Evolutionary conservation across 2,888 invertebrate species (phyloP).

Genomic region (Eilema caniola): DNA sequence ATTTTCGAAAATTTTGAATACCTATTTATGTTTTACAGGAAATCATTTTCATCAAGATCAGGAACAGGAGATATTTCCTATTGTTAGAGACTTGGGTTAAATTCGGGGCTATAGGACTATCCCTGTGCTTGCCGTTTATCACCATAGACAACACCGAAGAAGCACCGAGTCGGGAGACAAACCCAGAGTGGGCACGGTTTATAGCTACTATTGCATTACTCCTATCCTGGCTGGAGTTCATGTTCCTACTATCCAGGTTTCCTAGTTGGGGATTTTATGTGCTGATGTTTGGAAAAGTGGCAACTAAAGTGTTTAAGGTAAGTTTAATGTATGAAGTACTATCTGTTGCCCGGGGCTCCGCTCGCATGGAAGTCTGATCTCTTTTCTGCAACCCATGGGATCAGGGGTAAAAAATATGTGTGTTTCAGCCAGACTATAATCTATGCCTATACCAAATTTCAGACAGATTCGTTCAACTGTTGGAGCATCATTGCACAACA

Average conservation of each 20-base stretch:
- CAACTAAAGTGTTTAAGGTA: slow-evolving; percentile 84
- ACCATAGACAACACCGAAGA: slow-evolving; percentile 41
- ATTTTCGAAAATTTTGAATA: not conserved
- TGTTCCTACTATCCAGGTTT: slow-evolving; percentile 84
- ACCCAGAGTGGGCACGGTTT: slow-evolving; percentile 70
- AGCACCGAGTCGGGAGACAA: slow-evolving; percentile 30
- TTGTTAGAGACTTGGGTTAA: slow-evolving; percentile 85
- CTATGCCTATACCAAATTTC: too few species aligned
- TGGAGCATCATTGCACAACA: too few species aligned
- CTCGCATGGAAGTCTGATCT: not conserved
- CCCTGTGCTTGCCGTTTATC: slow-evolving; percentile 66
- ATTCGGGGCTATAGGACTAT: slow-evolving; percentile 71
- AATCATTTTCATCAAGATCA: slow-evolving; percentile 75
- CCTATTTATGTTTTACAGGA: slow-evolving; percentile 68
- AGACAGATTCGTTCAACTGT: too few species aligned
- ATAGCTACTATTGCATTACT: slow-evolving; percentile 82
- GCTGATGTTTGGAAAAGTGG: slow-evolving; percentile 86
- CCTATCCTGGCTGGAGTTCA: slow-evolving; percentile 85
- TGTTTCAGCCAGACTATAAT: too few species aligned
- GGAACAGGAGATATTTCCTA: slow-evolving; percentile 72
- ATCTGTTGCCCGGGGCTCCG: not conserved
- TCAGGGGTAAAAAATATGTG: too few species aligned
- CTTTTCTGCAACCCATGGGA: too few species aligned
- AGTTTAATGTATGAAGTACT: slow-evolving; percentile 15
- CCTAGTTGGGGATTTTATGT: slow-evolving; percentile 86